Percentiles rank a stretch among this genome's conserved stretches.
phyloP scores from a whole-genome alignment of 2,888 invertebrate genomes.

The Cyaniris semiargus region DNA sequence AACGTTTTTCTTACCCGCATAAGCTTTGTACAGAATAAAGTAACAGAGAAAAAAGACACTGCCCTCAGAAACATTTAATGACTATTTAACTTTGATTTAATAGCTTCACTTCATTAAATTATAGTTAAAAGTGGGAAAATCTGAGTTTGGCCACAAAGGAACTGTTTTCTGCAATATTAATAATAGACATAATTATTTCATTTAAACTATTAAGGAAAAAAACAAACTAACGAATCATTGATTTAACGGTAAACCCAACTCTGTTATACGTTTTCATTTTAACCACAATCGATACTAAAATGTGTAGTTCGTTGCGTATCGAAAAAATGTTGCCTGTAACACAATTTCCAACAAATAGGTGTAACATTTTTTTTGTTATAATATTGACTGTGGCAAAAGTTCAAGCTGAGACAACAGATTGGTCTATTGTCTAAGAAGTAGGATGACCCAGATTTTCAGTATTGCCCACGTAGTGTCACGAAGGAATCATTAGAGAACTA shows the following conservation, averaged over 20 bases:
- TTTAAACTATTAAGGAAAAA: neutral
- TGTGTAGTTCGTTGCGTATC: neutral
- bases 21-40: too few species aligned
- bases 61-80: too few species aligned
- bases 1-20: too few species aligned
- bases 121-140: too few species aligned
- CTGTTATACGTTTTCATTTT: neutral
- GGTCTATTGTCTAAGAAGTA: constrained; percentile 4
- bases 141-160: too few species aligned
- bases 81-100: too few species aligned
- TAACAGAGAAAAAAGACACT: too few species aligned
- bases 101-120: too few species aligned
- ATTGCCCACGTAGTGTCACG: neutral
- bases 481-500: constrained; percentile 11
- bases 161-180: neutral
- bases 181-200: neutral
- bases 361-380: neutral
- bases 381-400: neutral
- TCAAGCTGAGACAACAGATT: constrained; percentile 4
- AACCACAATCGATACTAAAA: neutral
- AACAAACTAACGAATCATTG: neutral
- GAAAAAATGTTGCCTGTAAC: neutral
- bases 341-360: neutral
- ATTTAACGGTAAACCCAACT: neutral
- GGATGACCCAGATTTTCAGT: neutral